A percentile compares a stretch with the other conserved stretches of the same genome.
These are phyloP conservation scores for Pan paniscus DNA, from an alignment of 2,113 vertebrate genomes.

Conservation along the genomic window DNA sequence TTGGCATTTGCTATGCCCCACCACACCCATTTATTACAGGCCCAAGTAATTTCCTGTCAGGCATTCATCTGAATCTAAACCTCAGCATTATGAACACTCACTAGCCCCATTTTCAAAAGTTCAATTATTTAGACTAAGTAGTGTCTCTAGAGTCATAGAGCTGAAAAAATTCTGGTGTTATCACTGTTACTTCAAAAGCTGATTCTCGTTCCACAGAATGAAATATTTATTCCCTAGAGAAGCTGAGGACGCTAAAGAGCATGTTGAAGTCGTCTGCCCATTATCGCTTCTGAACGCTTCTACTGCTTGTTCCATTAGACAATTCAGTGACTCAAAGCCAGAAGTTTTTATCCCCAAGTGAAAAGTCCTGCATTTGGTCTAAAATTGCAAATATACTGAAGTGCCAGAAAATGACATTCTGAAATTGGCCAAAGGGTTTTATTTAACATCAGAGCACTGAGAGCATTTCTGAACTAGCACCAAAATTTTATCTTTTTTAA, in stretches of 20 bases:
- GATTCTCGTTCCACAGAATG: slow-evolving; percentile 48
- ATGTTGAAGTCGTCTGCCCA: slow-evolving; percentile 39
- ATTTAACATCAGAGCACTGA: slow-evolving; percentile 20
- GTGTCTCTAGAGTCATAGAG: not conserved
- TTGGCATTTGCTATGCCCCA: not conserved
- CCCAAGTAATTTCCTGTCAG: not conserved
- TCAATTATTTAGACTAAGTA: not conserved
- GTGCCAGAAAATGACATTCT: slow-evolving; percentile 34
- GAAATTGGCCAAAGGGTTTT: slow-evolving; percentile 41
- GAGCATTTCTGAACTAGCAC: not conserved
- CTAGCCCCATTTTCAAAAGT: slow-evolving; percentile 5
- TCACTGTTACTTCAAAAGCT: slow-evolving; percentile 31
- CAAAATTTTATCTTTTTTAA: not conserved
- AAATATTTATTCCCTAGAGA: slow-evolving; percentile 62
- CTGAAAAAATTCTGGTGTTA: slow-evolving; percentile 31
- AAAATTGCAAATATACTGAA: slow-evolving; percentile 47
- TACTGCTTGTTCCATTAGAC: slow-evolving; percentile 59
- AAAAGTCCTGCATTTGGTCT: slow-evolving; percentile 59
- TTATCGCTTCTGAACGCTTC: slow-evolving; percentile 69
- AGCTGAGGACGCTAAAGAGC: slow-evolving; percentile 31
- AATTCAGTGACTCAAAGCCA: slow-evolving; percentile 61
- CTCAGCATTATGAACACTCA: not conserved
- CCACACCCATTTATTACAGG: not conserved
- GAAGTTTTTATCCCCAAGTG: slow-evolving; percentile 54
- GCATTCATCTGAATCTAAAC: not conserved